Evolutionary conservation across 2,888 invertebrate genomes (phyloP), one percentile per base, ranked within the genome.

Genomic region (Synergus japonicus): DNA sequence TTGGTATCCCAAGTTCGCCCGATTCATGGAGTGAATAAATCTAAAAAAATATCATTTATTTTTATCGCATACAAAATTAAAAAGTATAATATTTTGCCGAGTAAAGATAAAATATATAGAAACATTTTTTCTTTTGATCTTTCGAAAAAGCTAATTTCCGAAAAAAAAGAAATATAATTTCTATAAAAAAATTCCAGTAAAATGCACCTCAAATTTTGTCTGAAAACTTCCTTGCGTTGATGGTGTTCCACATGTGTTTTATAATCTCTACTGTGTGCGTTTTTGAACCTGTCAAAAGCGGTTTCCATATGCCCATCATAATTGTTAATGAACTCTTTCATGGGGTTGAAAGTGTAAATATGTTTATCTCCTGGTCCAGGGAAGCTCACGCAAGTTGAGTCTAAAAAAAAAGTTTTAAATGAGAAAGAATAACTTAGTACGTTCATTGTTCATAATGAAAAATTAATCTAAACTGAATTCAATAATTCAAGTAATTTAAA

Each of bases 341-440:
- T 98, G 0, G 98, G 98, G 93, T 98, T 98, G 92, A 98, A 97
- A 0, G 97, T 96, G 77, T 96, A 96, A 88, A 95, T 93, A 90
- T 97, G 96, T 18, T 94, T 94, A 8, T 94, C 93, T 0, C 97
- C 97, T 1, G 98, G 98, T 0, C 98, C 98, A 0, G 98, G 98
- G 93, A 98, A 98, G 15, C 95, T 94, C 2, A 94, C 93, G 88
- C 97, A 97, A 13, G 94, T 93, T 89, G 95, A 89, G 79, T 93
- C 96, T 96, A 88, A n/a, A 92, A 86, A 58, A 37, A 43, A 64
- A 37, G 69, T 73, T 58, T 58, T 76, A 54, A 79, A 58, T 58
- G 37, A 37, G 5, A 29, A 29, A 29, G 22, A 29, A 29, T 29
- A 29, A 29, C 22, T 29, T 29, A 29, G 22, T 37, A 4, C 0